Base-by-base conservation (phyloP, 30 jellyfish, hydroid and myxozoan species). In the Nemopilema nomurai region DNA sequence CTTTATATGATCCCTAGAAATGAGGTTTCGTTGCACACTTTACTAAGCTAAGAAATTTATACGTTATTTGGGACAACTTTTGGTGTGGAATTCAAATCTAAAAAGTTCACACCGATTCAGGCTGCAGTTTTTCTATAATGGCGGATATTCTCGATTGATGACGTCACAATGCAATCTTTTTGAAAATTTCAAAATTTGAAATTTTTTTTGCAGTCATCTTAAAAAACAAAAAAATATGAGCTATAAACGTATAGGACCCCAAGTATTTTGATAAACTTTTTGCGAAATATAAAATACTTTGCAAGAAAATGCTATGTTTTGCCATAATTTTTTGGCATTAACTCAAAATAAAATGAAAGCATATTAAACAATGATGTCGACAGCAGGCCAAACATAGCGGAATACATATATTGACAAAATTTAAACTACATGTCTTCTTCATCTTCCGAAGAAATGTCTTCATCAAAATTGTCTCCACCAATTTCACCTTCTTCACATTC, bases 11-110 rank as follows among this genome's bases (percentile, higher is more conserved):
- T 41, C 51, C 79, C 79, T 69, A 69, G 79, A 69, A 69, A 69
- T 28, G 79, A 69, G 79, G 79, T 69, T 69, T 69, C 79, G 79
- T 69, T 69, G 79, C 79, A 69, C 79, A 69, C 79, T 69, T 18
- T 27, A 69, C 79, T 69, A 69, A 69, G 79, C 79, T 69, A 69
- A 69, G 51, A 69, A 18, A 28, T 69, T 69, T 69, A n/a, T 28
- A 69, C 57, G 79, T 69, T 28, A 69, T 41, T 51, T 23, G 22
- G 79, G 79, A 22, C 79, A 69, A 69, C 79, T 69, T 69, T 69
- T 69, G 79, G 79, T 20, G 79, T 28, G 4, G 79, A 69, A 69
- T 69, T 69, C 79, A 69, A 69, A 69, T n/a, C 49, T 69, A 69
- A 69, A 69, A 69, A 69, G 79, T 69, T 69, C 79, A 69, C 51